Percentiles rank a stretch among this genome's conserved stretches.
These are phyloP conservation scores for Acanthoscelides obtectus DNA, from an alignment of 2,888 invertebrate species.

Conservation along the genomic window DNA sequence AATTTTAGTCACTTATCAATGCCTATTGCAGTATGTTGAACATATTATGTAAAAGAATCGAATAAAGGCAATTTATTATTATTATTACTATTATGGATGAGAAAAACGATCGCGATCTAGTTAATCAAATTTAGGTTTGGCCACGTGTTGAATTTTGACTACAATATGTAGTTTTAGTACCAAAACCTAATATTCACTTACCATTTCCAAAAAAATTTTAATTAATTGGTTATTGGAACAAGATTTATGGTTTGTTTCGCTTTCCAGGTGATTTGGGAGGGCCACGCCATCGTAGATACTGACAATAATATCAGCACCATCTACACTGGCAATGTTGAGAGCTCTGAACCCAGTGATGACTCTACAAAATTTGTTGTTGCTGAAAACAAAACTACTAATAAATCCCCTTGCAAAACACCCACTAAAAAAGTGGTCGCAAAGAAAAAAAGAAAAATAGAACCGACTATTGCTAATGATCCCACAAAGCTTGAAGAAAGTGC, in stretches of 20 bases:
- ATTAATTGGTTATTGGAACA: background rate
- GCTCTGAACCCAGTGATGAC: slow-evolving; percentile 25
- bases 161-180: background rate
- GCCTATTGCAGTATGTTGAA: no score
- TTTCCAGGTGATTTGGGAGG: slow-evolving; percentile 62
- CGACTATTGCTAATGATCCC: slow-evolving; percentile 48
- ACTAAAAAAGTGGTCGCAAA: slow-evolving; percentile 48
- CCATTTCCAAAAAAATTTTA: background rate
- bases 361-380: slow-evolving; percentile 17
- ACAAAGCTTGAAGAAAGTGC: slow-evolving; percentile 69
- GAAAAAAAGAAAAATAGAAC: slow-evolving; percentile 48
- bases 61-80: no score
- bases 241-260: slow-evolving; percentile 7
- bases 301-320: slow-evolving; percentile 39
- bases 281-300: slow-evolving; percentile 60
- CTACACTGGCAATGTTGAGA: slow-evolving; percentile 34
- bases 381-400: slow-evolving; percentile 32
- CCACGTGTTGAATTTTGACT: no score
- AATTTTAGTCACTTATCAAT: no score
- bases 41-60: no score
- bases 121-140: no score
- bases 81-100: no score
- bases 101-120: no score
- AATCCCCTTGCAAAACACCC: slow-evolving; percentile 48
- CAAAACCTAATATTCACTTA: background rate